phyloP scores from a whole-genome alignment of 2,113 vertebrate genomes.

The Triplophysa siluroides region DNA sequence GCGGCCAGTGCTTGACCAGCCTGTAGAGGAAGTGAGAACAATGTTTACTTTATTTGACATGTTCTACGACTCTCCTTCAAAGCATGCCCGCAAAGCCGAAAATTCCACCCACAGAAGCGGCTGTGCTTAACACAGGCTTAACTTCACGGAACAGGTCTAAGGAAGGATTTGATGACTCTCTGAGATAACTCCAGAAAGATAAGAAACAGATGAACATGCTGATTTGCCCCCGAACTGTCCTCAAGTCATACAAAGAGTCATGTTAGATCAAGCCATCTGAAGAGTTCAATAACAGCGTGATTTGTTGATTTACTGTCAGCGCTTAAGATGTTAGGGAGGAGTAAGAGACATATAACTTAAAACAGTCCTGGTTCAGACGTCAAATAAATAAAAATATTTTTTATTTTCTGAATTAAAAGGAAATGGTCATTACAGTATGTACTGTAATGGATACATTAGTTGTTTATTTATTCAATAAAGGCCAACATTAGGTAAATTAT shows the following conservation, averaged over 20 bases:
- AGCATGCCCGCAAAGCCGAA: too few species aligned
- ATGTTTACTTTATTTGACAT: conserved; percentile 62
- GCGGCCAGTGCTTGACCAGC: conserved; percentile 59
- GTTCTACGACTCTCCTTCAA: conserved; percentile 53
- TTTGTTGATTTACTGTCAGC: conserved; percentile 13
- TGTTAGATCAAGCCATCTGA: conserved; percentile 1
- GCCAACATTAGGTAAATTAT: too few species aligned
- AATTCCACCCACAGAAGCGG: conserved; percentile 28
- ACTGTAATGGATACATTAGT: neutral
- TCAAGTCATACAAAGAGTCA: conserved; percentile 15
- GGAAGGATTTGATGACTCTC: conserved; percentile 38
- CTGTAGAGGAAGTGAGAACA: conserved; percentile 54
- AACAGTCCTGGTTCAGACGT: too few species aligned
- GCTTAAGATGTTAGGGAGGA: conserved; percentile 6
- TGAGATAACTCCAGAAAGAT: conserved; percentile 14
- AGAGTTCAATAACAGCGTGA: conserved; percentile 9
- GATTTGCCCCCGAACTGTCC: neutral
- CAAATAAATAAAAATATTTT: too few species aligned
- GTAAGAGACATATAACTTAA: neutral
- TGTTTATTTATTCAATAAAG: neutral
- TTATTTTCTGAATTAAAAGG: neutral
- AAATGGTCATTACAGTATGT: too few species aligned
- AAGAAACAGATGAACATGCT: conserved; percentile 28
- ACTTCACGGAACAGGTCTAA: conserved; percentile 23
- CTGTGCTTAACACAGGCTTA: conserved; percentile 26